phyloP scores from a whole-genome alignment of 2,113 vertebrate genomes.

The Rafetus swinhoei region DNA sequence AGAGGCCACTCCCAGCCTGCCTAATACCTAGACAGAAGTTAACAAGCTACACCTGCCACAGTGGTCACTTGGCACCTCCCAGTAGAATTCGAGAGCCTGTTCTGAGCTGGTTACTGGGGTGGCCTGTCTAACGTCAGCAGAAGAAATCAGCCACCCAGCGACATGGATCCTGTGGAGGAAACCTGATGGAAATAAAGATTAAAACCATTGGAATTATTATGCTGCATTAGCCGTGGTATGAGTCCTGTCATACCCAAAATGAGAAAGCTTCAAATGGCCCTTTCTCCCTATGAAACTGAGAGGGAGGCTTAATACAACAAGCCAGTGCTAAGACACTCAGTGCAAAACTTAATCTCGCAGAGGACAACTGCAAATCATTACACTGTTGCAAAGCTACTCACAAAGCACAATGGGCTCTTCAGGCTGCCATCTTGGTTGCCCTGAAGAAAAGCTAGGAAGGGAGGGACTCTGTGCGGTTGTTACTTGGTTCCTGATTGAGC shows the following conservation, averaged over 20 bases:
- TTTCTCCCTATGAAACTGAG: neutral
- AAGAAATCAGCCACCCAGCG: neutral
- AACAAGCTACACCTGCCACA: neutral
- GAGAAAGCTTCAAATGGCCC: neutral
- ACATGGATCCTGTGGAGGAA: neutral
- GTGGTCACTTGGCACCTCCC: neutral
- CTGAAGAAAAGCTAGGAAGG: constrained; percentile 44
- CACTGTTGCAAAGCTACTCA: neutral
- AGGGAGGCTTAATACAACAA: neutral
- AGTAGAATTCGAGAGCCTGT: neutral
- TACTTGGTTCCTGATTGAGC: constrained; percentile 4
- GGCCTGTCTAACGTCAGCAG: neutral
- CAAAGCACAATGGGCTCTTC: neutral
- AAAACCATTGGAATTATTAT: constrained; percentile 43
- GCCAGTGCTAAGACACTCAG: neutral
- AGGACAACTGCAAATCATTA: neutral
- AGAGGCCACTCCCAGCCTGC: neutral
- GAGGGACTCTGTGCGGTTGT: constrained; percentile 21
- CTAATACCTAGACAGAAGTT: neutral
- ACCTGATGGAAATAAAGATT: constrained; percentile 31
- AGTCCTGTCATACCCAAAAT: neutral
- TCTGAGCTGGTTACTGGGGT: neutral
- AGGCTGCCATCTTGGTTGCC: neutral
- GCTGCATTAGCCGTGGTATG: neutral
- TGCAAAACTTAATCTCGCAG: neutral